Percentiles rank a stretch among this genome's conserved stretches.
Evolutionary conservation across 1,140 invertebrate species (phyloP).

Genomic region (Tetramorium simillimum): DNA sequence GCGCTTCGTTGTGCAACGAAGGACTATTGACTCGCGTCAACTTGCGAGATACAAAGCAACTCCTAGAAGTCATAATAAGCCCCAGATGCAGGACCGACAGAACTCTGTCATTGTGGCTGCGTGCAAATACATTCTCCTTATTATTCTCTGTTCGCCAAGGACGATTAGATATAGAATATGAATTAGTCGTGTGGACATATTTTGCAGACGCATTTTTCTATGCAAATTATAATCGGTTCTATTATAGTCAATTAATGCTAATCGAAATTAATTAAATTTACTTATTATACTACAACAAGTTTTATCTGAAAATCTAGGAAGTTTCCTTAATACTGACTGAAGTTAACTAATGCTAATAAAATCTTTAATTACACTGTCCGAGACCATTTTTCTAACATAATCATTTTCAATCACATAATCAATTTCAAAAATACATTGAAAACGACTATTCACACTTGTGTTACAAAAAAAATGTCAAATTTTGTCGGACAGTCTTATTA

Average conservation of each 20-base stretch:
- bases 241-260: neutral
- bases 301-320: no score
- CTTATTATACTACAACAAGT: no score
- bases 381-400: no score
- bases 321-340: no score
- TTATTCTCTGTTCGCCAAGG: neutral
- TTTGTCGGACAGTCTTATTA: neutral
- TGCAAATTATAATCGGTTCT: neutral
- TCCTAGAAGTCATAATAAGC: constrained; percentile 51
- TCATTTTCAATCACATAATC: no score
- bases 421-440: no score
- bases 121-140: neutral
- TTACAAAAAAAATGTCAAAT: no score
- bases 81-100: constrained; percentile 39
- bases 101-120: neutral
- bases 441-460: no score
- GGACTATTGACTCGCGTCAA: constrained; percentile 27
- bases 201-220: neutral
- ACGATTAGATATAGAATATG: neutral
- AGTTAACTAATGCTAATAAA: no score
- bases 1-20: neutral
- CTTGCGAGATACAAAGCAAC: constrained; percentile 23
- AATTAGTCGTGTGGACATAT: neutral
- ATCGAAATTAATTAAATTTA: neutral
- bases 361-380: no score